Conservation (phyloP, 2,797 vertebrate species). For the Helostoma temminkii region DNA sequence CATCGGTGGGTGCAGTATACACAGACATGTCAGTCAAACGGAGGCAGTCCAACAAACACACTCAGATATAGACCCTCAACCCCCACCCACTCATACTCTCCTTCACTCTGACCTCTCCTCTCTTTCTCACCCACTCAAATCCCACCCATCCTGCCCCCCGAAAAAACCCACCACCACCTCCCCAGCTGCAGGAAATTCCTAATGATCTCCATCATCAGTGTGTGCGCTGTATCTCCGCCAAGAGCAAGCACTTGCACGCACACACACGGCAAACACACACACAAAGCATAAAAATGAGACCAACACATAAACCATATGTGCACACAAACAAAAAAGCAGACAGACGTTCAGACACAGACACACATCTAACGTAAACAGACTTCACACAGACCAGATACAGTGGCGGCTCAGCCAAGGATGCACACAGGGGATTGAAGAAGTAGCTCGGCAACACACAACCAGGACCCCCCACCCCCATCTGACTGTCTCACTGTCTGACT, state of each 20-base stretch:
- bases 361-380: constrained; percentile 75
- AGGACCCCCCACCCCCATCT: constrained; percentile 55
- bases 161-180: constrained; percentile 75
- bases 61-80: constrained; percentile 32
- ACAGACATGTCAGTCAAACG: constrained; percentile 49
- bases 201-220: constrained; percentile 97
- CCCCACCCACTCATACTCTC: constrained; percentile 53
- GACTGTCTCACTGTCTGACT: constrained; percentile 56
- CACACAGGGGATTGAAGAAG: constrained; percentile 65
- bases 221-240: constrained; percentile 86
- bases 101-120: constrained; percentile 69
- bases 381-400: constrained; percentile 74
- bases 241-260: constrained; percentile 71
- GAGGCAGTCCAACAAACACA: constrained; percentile 53
- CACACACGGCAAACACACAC: constrained; percentile 39
- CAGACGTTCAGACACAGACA: constrained; percentile 64
- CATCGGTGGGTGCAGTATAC: constrained; percentile 33
- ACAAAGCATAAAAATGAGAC: constrained; percentile 59
- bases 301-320: constrained; percentile 73
- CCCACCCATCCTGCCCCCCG: constrained; percentile 61
- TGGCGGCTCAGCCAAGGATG: constrained; percentile 70
- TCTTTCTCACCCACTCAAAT: constrained; percentile 73
- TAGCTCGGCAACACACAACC: constrained; percentile 61
- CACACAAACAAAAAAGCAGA: constrained; percentile 70
- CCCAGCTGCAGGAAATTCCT: constrained; percentile 98